Percentiles rank a stretch among this genome's conserved stretches.
phyloP scores from a whole-genome alignment of 2,797 vertebrate species.

The Gymnoscopelus braueri region DNA sequence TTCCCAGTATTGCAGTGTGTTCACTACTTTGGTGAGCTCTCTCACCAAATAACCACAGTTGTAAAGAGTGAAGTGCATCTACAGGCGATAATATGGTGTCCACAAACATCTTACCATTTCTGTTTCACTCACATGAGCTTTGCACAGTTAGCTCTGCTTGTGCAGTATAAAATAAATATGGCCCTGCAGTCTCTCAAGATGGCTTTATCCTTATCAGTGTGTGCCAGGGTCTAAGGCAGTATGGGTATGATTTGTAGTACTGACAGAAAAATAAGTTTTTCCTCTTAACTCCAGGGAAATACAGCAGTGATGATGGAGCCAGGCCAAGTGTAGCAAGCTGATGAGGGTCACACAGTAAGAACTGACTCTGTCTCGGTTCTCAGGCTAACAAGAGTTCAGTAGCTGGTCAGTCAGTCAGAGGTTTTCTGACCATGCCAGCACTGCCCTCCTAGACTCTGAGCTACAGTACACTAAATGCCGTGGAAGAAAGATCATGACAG shows the following conservation, averaged over 20 bases:
- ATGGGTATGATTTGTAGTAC: conserved; percentile 65
- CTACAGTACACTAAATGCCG: too few species aligned
- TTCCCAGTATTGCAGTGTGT: conserved; percentile 20
- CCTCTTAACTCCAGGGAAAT: conserved; percentile 72
- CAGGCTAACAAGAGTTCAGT: conserved; percentile 59
- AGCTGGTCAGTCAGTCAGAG: conserved; percentile 49
- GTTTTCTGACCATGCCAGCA: conserved; percentile 13
- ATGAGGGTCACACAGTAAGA: conserved; percentile 20
- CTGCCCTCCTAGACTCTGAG: background rate
- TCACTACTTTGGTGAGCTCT: conserved; percentile 1
- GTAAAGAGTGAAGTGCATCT: conserved; percentile 26
- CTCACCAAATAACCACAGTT: conserved; percentile 24
- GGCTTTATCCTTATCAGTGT: conserved; percentile 19
- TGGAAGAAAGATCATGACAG: too few species aligned
- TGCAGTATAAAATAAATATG: conserved; percentile 15
- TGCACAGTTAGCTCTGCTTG: conserved; percentile 38
- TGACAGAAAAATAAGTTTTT: conserved; percentile 61
- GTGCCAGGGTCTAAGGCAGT: conserved; percentile 47
- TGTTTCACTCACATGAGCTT: conserved; percentile 21
- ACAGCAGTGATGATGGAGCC: conserved; percentile 40
- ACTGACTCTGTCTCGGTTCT: conserved; percentile 58
- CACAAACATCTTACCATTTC: conserved; percentile 31
- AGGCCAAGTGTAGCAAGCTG: conserved; percentile 36
- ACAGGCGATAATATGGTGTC: conserved; percentile 38
- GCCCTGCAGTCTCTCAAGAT: conserved; percentile 25